A percentile compares a stretch with the other conserved stretches of the same genome.
Conservation (phyloP, 2,888 invertebrate species). For the Drosophila birchii region DNA sequence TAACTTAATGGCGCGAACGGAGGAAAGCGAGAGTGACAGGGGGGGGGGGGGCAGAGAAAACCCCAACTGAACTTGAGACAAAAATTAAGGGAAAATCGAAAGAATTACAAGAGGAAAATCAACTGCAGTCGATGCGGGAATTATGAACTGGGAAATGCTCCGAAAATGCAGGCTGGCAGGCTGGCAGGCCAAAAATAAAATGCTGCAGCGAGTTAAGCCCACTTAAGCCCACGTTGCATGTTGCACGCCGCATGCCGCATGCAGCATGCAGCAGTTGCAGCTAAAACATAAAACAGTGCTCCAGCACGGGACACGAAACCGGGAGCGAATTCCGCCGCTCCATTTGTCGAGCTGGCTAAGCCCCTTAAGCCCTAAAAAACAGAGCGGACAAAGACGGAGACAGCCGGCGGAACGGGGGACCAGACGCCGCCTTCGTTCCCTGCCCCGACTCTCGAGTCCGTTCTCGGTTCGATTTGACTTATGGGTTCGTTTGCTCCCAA, state of each 20-base stretch:
- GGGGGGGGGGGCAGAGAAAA: too few species aligned
- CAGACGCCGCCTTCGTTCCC: slow-evolving; percentile 34
- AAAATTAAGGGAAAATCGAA: slow-evolving; percentile 64
- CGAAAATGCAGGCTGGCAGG: background rate
- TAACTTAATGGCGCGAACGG: slow-evolving; percentile 68
- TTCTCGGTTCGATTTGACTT: slow-evolving; percentile 81
- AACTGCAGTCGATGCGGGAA: slow-evolving; percentile 51
- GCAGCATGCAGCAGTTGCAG: slow-evolving; percentile 64
- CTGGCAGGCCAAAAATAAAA: slow-evolving; percentile 63
- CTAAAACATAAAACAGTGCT: slow-evolving; percentile 67
- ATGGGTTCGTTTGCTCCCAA: slow-evolving; percentile 81
- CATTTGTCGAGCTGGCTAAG: slow-evolving; percentile 81
- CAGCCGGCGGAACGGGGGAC: slow-evolving; percentile 18
- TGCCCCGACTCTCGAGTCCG: slow-evolving; percentile 29
- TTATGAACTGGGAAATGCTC: slow-evolving; percentile 24
- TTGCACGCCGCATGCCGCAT: slow-evolving; percentile 55
- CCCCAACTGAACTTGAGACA: slow-evolving; percentile 57
- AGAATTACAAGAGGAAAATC: slow-evolving; percentile 56
- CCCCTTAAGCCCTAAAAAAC: slow-evolving; percentile 82
- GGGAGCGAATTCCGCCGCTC: slow-evolving; percentile 51
- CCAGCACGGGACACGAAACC: slow-evolving; percentile 53
- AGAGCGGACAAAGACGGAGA: slow-evolving; percentile 50
- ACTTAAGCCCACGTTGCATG: slow-evolving; percentile 65
- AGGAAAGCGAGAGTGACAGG: slow-evolving; percentile 61
- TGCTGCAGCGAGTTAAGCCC: slow-evolving; percentile 62